These are phyloP conservation scores for Chanos chanos DNA, from an alignment of 2,797 vertebrate genomes.

Conservation along the genomic window DNA sequence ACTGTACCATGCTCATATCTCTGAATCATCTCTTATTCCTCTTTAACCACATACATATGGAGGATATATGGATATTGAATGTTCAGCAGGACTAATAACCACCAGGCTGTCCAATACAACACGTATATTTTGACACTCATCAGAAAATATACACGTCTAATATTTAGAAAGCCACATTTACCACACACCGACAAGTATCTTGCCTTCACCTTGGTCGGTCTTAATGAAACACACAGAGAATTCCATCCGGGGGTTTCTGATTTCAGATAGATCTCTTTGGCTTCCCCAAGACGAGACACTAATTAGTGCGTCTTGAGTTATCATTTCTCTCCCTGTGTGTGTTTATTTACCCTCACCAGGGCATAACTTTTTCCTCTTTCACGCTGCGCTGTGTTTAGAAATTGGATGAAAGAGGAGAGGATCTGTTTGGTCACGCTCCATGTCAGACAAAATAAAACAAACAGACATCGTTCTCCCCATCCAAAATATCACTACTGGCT, in stretches of 20 bases:
- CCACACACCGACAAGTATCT: constrained; percentile 28
- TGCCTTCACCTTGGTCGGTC: constrained; percentile 15
- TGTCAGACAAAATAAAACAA: constrained; percentile 53
- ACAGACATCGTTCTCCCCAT: constrained; percentile 37
- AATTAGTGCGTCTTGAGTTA: constrained; percentile 32
- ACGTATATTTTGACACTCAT: constrained; percentile 23
- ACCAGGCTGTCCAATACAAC: not conserved
- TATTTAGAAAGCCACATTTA: constrained; percentile 23
- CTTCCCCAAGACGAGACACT: constrained; percentile 19
- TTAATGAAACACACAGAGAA: constrained; percentile 13
- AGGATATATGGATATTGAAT: too few species aligned
- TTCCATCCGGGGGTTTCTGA: constrained; percentile 20
- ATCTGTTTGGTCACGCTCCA: constrained; percentile 49
- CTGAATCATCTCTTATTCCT: not conserved
- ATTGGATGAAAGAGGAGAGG: constrained; percentile 34
- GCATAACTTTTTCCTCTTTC: constrained; percentile 36
- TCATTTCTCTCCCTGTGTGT: constrained; percentile 27
- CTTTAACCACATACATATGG: not conserved
- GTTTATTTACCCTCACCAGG: constrained; percentile 37
- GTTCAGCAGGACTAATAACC: constrained; percentile 5
- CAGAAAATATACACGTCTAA: constrained; percentile 38
- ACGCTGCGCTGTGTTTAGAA: constrained; percentile 23
- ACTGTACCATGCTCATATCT: too few species aligned
- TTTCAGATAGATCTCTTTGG: constrained; percentile 21
- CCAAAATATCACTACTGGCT: constrained; percentile 42